Conservation (phyloP, 2,888 invertebrate species). For the Phasia obesa region DNA sequence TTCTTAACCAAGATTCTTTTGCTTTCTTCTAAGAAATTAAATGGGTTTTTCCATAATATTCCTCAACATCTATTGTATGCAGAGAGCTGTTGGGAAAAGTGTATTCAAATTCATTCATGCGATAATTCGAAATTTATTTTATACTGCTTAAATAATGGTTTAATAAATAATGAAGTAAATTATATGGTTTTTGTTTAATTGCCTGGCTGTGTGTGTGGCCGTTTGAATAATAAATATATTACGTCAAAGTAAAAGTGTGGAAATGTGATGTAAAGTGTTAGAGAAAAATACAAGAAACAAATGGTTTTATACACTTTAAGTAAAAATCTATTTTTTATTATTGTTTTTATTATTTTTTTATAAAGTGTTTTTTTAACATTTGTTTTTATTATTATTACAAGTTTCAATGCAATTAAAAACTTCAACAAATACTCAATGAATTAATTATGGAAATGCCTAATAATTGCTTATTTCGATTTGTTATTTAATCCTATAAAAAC, state of each 20-base stretch:
- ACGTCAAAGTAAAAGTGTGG: conserved; percentile 40
- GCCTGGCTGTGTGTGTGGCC: conserved; percentile 38
- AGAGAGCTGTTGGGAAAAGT: conserved; percentile 9
- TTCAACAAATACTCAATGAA: conserved; percentile 18
- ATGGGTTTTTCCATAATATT: conserved; percentile 1
- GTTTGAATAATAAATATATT: conserved; percentile 27
- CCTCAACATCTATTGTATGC: not conserved
- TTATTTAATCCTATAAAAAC: conserved; percentile 17
- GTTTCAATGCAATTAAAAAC: not conserved
- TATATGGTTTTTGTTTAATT: conserved; percentile 1
- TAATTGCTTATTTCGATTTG: not conserved
- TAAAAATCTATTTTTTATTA: no score
- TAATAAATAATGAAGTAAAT: no score
- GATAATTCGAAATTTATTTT: not conserved
- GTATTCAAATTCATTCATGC: conserved; percentile 7
- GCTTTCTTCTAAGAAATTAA: conserved; percentile 22
- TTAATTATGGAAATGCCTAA: conserved; percentile 14
- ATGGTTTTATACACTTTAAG: conserved; percentile 22
- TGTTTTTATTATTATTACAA: not conserved
- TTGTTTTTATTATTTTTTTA: no score
- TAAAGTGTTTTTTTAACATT: conserved; percentile 15
- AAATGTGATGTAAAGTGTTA: conserved; percentile 23
- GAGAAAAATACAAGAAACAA: not conserved
- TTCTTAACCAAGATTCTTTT: conserved; percentile 38
- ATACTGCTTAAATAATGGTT: not conserved